These are phyloP conservation scores for Dasypogon diadema DNA, from an alignment of 2,888 invertebrate genomes.

Conservation along the genomic window DNA sequence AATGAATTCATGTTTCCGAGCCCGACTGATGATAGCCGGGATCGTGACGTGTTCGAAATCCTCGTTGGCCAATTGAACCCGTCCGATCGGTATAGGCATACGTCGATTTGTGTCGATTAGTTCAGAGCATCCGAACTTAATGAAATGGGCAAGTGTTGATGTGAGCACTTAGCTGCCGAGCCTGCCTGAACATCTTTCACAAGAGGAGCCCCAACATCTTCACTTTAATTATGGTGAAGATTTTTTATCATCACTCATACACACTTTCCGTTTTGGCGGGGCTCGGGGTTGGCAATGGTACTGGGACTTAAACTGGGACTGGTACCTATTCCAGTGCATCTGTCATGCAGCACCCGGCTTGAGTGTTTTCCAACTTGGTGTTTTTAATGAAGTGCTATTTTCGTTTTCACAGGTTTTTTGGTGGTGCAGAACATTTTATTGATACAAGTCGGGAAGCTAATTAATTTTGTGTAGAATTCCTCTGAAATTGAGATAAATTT, in stretches of 20 bases:
- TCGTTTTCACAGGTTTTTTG: slow-evolving; percentile 45
- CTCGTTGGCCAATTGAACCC: not conserved
- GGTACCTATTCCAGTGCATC: slow-evolving; percentile 19
- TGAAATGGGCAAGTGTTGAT: slow-evolving; percentile 51
- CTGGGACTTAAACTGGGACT: not conserved
- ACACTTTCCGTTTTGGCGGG: slow-evolving; percentile 20
- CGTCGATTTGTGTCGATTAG: slow-evolving; percentile 47
- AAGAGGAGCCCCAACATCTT: slow-evolving; percentile 7
- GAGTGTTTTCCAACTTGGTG: slow-evolving; percentile 1
- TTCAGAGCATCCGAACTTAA: slow-evolving; percentile 30
- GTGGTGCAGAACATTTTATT: slow-evolving; percentile 43
- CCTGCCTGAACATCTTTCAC: not conserved
- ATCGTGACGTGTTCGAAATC: slow-evolving; percentile 16
- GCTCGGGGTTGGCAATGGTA: not conserved
- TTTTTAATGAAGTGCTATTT: slow-evolving; percentile 47
- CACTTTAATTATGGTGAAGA: slow-evolving; percentile 38
- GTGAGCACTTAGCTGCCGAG: slow-evolving; percentile 34
- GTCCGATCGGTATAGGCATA: not conserved
- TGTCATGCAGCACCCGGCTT: slow-evolving; percentile 29
- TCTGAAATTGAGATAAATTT: slow-evolving; percentile 43
- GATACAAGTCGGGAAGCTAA: slow-evolving; percentile 12
- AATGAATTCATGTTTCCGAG: slow-evolving; percentile 51
- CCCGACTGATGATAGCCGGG: slow-evolving; percentile 38
- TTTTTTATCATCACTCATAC: slow-evolving; percentile 26
- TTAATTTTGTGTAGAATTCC: slow-evolving; percentile 41